Evolutionary conservation across 2,113 vertebrate species (phyloP).

Genomic region (Pterocles orientalis): DNA sequence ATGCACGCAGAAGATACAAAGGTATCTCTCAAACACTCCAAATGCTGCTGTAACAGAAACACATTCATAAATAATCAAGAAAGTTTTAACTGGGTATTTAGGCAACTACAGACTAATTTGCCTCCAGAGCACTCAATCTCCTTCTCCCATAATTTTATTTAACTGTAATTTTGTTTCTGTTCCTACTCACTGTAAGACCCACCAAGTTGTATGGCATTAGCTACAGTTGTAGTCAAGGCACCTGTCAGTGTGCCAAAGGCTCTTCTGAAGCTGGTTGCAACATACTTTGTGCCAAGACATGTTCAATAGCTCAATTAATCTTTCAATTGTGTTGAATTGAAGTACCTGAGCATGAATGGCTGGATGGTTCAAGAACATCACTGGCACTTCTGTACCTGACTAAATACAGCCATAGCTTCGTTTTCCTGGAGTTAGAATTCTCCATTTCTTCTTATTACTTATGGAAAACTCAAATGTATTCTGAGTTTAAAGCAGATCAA

Average conservation of each 20-base stretch:
- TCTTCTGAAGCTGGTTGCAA: background rate
- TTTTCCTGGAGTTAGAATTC: background rate
- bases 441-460: background rate
- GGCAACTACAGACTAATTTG: background rate
- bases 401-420: background rate
- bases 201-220: background rate
- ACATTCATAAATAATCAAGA: background rate
- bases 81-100: background rate
- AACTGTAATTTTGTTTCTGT: conserved; percentile 7
- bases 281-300: background rate
- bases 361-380: background rate
- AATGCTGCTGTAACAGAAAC: background rate
- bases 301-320: conserved; percentile 26
- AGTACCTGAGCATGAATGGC: background rate
- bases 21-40: background rate
- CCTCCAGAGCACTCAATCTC: background rate
- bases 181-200: background rate
- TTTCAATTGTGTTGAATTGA: background rate
- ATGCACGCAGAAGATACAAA: background rate
- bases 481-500: background rate
- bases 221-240: background rate
- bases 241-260: background rate
- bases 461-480: background rate
- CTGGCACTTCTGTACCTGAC: background rate
- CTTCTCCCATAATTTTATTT: conserved; percentile 12